Percentiles rank a stretch among this genome's conserved stretches.
Conservation (phyloP, 2,113 vertebrate genomes). For the Oxyruncus cristatus region DNA sequence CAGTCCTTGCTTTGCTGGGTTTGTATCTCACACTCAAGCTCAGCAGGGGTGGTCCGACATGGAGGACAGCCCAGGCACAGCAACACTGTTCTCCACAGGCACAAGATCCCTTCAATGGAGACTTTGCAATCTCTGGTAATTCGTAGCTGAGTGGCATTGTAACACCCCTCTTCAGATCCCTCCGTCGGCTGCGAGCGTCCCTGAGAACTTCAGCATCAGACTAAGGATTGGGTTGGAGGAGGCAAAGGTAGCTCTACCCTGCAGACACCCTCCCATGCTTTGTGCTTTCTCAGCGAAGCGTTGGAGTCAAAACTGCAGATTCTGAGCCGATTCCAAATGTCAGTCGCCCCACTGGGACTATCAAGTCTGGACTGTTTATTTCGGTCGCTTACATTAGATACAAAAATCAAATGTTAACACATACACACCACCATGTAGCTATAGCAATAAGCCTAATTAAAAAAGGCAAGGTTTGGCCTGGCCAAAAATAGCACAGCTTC, state of each 20-base stretch:
- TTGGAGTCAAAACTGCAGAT: background rate
- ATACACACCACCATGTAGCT: background rate
- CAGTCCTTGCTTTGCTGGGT: background rate
- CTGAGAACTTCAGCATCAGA: background rate
- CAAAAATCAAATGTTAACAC: background rate
- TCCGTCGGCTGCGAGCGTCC: background rate
- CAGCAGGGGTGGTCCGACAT: too few relatives aligned
- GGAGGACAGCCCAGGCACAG: background rate
- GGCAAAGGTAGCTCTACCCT: rapidly evolving
- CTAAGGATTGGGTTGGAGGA: background rate
- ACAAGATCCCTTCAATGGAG: background rate
- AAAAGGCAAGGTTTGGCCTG: background rate
- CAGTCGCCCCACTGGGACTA: background rate
- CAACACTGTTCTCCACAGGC: background rate
- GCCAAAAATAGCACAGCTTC: background rate
- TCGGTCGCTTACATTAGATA: background rate
- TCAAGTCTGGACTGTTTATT: background rate
- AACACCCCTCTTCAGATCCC: background rate
- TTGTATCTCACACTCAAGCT: background rate
- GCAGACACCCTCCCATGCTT: rapidly evolving
- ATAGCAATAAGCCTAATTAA: background rate
- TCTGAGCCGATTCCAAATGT: background rate
- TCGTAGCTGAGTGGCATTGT: background rate
- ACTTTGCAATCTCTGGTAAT: background rate
- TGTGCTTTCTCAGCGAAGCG: background rate